Evolutionary conservation across 2,888 invertebrate genomes (phyloP).

Genomic region (Spisula solida): DNA sequence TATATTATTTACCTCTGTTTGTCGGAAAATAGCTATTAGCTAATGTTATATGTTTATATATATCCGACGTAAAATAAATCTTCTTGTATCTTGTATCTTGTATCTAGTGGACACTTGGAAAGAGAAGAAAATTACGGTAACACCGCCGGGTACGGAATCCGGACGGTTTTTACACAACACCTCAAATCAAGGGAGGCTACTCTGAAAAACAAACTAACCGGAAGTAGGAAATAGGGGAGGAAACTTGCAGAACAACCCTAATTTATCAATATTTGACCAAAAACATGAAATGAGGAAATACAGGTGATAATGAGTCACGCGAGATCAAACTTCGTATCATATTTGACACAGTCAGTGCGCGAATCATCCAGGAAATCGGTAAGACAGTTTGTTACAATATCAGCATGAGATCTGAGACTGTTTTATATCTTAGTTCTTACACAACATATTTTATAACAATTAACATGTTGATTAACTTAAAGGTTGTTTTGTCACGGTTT

Average conservation of each 20-base stretch:
- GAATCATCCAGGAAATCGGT: conserved; percentile 59
- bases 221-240: conserved; percentile 59
- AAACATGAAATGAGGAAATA: neutral
- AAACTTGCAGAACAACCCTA: conserved; percentile 2
- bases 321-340: conserved; percentile 60
- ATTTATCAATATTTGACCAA: neutral
- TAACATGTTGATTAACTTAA: neutral
- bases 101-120: neutral
- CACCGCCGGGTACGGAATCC: neutral
- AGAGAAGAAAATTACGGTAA: neutral
- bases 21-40: too few species aligned
- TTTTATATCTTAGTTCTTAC: too few species aligned
- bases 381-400: conserved; percentile 26
- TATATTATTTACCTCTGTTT: too few species aligned
- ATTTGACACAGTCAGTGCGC: conserved; percentile 52
- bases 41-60: too few species aligned
- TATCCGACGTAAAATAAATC: too few species aligned
- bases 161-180: neutral
- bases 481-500: neutral
- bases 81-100: too few species aligned
- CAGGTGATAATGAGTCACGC: conserved; percentile 43
- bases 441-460: neutral
- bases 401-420: too few species aligned
- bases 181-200: neutral
- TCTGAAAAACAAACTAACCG: conserved; percentile 27